Evolutionary conservation across 2,888 invertebrate genomes (phyloP), one percentile per base, ranked within the genome.

Genomic region (Eudasyphora cyanicolor): DNA sequence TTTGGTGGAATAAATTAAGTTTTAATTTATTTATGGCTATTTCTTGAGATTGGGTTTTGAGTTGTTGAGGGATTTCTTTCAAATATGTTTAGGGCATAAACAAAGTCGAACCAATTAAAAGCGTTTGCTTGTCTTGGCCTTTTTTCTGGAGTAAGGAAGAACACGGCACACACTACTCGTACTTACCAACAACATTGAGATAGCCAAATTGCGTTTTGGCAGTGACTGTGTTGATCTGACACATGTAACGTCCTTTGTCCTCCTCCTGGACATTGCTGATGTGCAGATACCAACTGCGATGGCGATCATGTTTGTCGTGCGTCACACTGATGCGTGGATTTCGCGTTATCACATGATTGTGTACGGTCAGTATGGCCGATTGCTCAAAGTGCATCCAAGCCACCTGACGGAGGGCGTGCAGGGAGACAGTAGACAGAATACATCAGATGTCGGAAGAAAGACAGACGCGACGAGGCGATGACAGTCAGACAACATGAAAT

Each of bases 331-430:
- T 97, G 85, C 97, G 94, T 5, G 97, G 97, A 93, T 98, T 98
- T 87, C 97, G 94, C 75, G 98, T 98, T 92, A 98, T 98, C 90
- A 98, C 98, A 93, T 98, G 97, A 92, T 96, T 97, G 93, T 98
- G 97, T 71, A 98, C 97, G 45, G 98, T 97, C 90, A 98, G 93
- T 89, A 98, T 98, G 42, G 98, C 97, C 51, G 97, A 97, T 92
- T 97, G 97, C 92, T 98, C 98, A 92, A 97, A 97, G 92, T 98
- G 96, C 96, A 98, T 98, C 98, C 98, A 98, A 85, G 98, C 98
- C 84, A 98, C 97, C 98, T 98, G 93, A 38, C 93, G 10, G 24
- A 19, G 17, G 17, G 17, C 17, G 17, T 32, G 5, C 49, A 51
- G 49, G 6, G 6, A 51, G 17, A 17, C 49, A 17, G 49, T 5